Base-by-base conservation (phyloP, 2,113 vertebrate genomes). In the Paracanthobrama guichenoti region DNA sequence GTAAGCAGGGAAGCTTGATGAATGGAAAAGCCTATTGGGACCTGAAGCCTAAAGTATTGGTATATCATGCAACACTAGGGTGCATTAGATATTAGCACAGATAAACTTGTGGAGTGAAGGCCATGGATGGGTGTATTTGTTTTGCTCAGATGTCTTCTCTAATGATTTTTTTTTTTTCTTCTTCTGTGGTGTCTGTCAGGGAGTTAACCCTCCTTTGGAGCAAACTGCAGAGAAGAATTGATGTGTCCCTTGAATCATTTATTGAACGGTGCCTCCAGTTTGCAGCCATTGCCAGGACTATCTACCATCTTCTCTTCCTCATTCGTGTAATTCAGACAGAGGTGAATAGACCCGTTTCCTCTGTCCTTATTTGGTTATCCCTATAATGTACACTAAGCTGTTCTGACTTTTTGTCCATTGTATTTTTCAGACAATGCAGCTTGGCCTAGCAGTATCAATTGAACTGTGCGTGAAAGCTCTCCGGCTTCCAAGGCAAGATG, bases 261-360 rank as follows among this genome's bases (percentile, higher is more conserved):
- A 90, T 99, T 88, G 98, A 99, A 88, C 95, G 97, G 77, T 99
- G 98, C 93, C 97, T 97, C 90, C 97, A 99, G 87, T 96, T 99
- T 84, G 98, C 97, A 82, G 95, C 97, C 88, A 98, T 99, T 89
- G 97, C 98, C 79, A 98, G 96, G 93, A 99, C 97, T 0, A 95
- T 96, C 50, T 94, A 96, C 88, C 98, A 99, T 92, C 94, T 99
- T 26, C 96, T 99, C 85, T 98, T 95, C 91, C 94, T 99, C 81
- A 97, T 99, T 88, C 96, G 95, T 92, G 96, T 99, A 60, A 97
- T 99, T 90, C 97, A 97, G 14, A 93, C 97, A 87, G 98, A 99
- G 95, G 98, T 99, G 39, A 87, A 89, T 50, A 46, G 3, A 24
- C 2, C 9, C 7, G 18, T 28, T 82, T 71, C n/a, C 24, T 46